Conservation (phyloP, 1,140 invertebrate genomes). For the Bombus haemorrhoidalis region DNA sequence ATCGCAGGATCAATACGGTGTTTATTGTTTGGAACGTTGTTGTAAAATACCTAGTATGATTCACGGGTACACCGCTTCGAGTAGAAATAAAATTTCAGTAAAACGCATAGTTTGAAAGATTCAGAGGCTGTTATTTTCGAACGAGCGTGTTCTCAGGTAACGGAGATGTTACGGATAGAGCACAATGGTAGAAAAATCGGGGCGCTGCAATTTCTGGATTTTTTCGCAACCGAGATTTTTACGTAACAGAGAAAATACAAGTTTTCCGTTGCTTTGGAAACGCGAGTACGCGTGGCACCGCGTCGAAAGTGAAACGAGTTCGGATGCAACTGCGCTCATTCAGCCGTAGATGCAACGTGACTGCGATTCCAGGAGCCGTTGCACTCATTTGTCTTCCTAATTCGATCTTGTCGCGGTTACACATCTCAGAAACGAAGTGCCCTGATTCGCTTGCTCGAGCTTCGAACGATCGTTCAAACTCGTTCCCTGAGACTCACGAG, state of each 20-base stretch:
- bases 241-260: constrained; percentile 20
- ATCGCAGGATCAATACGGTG: not conserved
- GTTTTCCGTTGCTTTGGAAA: constrained; percentile 50
- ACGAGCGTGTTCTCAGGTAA: not conserved
- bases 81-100: not conserved
- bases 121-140: not conserved
- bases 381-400: constrained; percentile 8
- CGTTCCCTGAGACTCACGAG: not conserved
- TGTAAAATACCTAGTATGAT: not conserved
- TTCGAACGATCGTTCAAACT: not conserved
- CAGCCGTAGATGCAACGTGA: constrained; percentile 24
- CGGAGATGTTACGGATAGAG: not conserved
- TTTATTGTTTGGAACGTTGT: not conserved
- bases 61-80: not conserved
- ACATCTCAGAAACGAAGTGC: not conserved
- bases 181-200: too few relatives aligned
- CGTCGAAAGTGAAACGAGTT: constrained; percentile 54
- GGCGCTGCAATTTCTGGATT: not conserved
- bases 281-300: not conserved
- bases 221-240: constrained; percentile 5
- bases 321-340: constrained; percentile 29
- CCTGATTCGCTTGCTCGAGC: not conserved
- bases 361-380: not conserved
- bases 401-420: not conserved
- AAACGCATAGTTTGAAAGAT: not conserved